Conservation (phyloP, 2,888 invertebrate species). For the Spisula solida region DNA sequence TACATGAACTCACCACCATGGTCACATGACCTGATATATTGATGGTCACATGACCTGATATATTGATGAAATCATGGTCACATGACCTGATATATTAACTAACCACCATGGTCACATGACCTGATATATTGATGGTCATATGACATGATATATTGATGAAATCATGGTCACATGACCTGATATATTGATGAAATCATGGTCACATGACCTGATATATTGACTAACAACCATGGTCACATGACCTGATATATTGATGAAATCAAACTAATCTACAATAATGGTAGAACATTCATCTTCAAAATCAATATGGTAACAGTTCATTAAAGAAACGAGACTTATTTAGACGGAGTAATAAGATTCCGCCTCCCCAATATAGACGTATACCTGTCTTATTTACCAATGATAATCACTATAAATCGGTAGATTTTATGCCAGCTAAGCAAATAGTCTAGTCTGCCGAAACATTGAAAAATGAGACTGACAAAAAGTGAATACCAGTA, state of each 20-base stretch:
- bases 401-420: neutral
- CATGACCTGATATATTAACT: neutral
- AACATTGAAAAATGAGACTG: neutral
- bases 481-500: neutral
- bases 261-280: neutral
- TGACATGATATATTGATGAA: neutral
- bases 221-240: no score
- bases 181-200: neutral
- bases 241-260: neutral
- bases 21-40: neutral
- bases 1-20: neutral
- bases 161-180: no score
- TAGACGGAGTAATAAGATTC: neutral
- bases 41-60: neutral
- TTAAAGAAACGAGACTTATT: neutral
- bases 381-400: neutral
- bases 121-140: neutral
- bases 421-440: neutral
- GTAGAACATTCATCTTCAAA: neutral
- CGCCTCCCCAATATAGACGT: neutral
- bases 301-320: neutral
- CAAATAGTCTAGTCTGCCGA: neutral
- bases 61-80: conserved; percentile 3
- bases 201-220: neutral
- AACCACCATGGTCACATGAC: neutral